A percentile compares a stretch with the other conserved stretches of the same genome.
These are phyloP conservation scores for Drosophila kepulauana DNA, from an alignment of 1,140 invertebrate species.

Conservation along the genomic window DNA sequence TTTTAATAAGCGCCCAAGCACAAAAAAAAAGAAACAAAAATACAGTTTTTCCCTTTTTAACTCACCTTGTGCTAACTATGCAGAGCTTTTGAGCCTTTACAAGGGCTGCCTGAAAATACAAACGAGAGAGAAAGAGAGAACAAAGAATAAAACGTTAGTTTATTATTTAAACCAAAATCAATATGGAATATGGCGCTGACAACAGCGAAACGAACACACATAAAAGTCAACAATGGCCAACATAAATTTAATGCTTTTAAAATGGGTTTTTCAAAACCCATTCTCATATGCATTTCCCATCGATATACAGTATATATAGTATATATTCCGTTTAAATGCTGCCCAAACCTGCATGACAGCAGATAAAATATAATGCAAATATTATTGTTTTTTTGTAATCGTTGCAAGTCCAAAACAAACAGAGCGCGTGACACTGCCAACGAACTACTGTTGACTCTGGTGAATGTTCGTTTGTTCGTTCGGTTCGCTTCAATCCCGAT, in stretches of 20 bases:
- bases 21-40: background rate
- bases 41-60: constrained; percentile 11
- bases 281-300: constrained; percentile 17
- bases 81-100: background rate
- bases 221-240: constrained; percentile 62
- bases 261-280: constrained; percentile 67
- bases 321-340: constrained; percentile 31
- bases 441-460: constrained; percentile 11
- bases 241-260: constrained; percentile 74
- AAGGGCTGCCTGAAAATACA: constrained; percentile 11
- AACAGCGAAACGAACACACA: constrained; percentile 37
- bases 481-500: background rate
- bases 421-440: constrained; percentile 34
- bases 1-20: constrained; percentile 66
- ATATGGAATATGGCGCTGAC: constrained; percentile 65
- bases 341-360: constrained; percentile 54
- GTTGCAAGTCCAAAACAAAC: constrained; percentile 41
- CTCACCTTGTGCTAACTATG: constrained; percentile 67
- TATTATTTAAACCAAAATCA: constrained; percentile 71
- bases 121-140: background rate
- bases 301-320: constrained; percentile 10
- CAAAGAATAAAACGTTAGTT: constrained; percentile 20
- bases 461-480: constrained; percentile 8
- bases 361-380: constrained; percentile 69
- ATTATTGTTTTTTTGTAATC: constrained; percentile 48